These are phyloP conservation scores for Bubo bubo DNA, from an alignment of 2,113 vertebrate genomes.

Conservation along the genomic window DNA sequence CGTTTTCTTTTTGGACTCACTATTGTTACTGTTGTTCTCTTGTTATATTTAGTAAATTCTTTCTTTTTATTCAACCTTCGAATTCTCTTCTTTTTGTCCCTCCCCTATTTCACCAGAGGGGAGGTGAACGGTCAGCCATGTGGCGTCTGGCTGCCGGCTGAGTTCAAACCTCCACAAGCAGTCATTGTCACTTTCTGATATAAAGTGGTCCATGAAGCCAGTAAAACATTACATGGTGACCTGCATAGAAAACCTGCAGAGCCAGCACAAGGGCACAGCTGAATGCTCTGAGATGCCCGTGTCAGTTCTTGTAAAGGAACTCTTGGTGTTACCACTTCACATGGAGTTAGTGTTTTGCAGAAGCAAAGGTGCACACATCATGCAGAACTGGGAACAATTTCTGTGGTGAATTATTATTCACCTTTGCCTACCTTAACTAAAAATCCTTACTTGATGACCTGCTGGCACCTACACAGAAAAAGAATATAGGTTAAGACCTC, in stretches of 20 bases:
- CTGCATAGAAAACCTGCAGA: background rate
- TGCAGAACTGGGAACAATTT: background rate
- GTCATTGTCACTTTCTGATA: background rate
- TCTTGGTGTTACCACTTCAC: background rate
- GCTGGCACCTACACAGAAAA: background rate
- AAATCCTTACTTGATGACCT: background rate
- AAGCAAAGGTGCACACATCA: background rate
- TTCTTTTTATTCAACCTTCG: no score
- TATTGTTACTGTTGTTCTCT: no score
- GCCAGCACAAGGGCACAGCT: background rate
- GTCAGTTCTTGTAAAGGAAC: constrained; percentile 1
- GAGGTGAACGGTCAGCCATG: no score
- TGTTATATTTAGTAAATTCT: no score
- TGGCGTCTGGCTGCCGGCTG: no score
- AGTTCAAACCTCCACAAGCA: background rate
- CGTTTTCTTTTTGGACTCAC: no score
- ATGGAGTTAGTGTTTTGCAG: background rate
- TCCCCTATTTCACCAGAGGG: no score
- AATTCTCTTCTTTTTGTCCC: no score
- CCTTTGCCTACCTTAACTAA: background rate
- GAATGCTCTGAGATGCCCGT: background rate
- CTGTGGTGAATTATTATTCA: background rate
- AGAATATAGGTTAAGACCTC: background rate
- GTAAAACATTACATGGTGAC: background rate
- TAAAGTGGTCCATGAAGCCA: background rate